Evolutionary conservation across 2,113 vertebrate species (phyloP), one percentile per base, ranked within the genome.

Genomic region (Bos indicus): DNA sequence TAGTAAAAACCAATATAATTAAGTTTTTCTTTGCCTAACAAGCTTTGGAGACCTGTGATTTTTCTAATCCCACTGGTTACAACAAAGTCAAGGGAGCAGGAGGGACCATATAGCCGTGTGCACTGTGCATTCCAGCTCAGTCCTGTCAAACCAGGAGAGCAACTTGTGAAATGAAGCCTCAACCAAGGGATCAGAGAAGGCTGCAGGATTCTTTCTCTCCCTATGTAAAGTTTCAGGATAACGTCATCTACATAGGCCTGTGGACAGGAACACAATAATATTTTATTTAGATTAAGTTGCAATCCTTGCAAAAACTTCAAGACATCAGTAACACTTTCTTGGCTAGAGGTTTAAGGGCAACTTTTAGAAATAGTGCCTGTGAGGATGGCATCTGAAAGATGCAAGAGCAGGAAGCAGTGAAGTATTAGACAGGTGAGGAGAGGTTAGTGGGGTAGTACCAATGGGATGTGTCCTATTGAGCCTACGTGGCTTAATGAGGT

Each of bases 271-370:
- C 90, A 40, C 28, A 82, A 67, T 90, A 54, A 95, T 94, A 26
- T 94, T 96, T 96, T 95, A 95, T 94, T 98, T 95, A 95, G 95
- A 88, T 90, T 52, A 54, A 95, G 43, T 64, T n/a, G 3, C 28
- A 56, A 13, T 82, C 15, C 33, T 26, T 71, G 91, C 8, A 26
- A 74, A 93, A 86, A n/a, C 85, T 77, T 95, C 19, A 3, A 51
- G 90, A 91, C 28, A 86, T 86, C 67, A 91, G 17, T 48, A 91
- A 71, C 36, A 36, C 60, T 95, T 95, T 94, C 36, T 57, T 48
- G 36, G n/a, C 48, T 88, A 26, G 64, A 96, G 85, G 85, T 89
- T 85, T 85, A 88, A 97, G 64, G 30, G 36, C 51, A n/a, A 36
- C 19, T 92, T 25, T 96, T 93, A 96, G 86, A 93, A 88, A 85